A percentile compares a stretch with the other conserved stretches of the same genome.
These are phyloP conservation scores for Tachysurus vachellii DNA, from an alignment of 2,113 vertebrate species.

Conservation along the genomic window DNA sequence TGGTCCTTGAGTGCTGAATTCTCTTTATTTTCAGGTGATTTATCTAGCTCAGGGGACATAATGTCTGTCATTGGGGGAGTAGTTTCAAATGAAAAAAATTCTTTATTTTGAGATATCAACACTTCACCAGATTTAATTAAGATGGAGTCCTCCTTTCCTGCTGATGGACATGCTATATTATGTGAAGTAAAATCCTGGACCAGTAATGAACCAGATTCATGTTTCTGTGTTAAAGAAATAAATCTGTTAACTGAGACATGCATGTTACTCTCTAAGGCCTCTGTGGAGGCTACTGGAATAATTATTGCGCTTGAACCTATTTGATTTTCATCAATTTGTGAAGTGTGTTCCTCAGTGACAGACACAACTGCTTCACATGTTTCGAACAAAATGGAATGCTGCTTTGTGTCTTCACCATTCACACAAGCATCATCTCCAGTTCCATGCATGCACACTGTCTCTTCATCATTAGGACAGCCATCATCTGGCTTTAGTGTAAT, in stretches of 20 bases:
- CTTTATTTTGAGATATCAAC: neutral
- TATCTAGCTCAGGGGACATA: neutral
- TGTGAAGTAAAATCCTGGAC: neutral
- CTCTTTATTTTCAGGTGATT: neutral
- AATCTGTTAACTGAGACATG: neutral
- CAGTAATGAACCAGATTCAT: neutral
- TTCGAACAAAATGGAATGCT: slow-evolving; percentile 8
- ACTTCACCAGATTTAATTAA: neutral
- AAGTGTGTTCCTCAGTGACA: neutral
- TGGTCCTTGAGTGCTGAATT: neutral
- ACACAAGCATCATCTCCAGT: slow-evolving; percentile 6
- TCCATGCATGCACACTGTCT: slow-evolving; percentile 16
- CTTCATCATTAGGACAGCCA: slow-evolving; percentile 44
- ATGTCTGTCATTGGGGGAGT: neutral
- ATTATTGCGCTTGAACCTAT: neutral
- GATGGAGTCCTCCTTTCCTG: neutral
- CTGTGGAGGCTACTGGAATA: neutral
- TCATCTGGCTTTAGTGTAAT: slow-evolving; percentile 70
- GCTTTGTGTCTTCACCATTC: neutral
- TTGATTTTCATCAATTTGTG: neutral
- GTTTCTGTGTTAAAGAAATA: neutral
- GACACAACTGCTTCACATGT: neutral
- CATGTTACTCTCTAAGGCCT: neutral
- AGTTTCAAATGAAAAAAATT: neutral
- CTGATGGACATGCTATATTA: neutral